These are phyloP conservation scores for Oscheius sp. DNA, from an alignment of 2,888 invertebrate species.

Conservation along the genomic window DNA sequence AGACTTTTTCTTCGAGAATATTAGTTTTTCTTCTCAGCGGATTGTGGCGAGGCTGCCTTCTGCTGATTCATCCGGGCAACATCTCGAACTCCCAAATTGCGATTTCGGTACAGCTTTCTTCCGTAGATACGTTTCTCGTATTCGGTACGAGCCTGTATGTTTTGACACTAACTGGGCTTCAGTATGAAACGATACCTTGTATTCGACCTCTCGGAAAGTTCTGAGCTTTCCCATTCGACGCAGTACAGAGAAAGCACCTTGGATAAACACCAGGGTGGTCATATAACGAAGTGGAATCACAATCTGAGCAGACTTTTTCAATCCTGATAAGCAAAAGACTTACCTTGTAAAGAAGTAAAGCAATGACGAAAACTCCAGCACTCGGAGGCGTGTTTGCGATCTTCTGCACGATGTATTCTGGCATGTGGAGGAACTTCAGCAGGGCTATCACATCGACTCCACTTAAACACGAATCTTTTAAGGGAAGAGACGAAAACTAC, in stretches of 20 bases:
- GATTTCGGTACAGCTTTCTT: conserved; percentile 51
- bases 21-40: background rate
- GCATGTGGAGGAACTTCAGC: conserved; percentile 83
- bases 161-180: background rate
- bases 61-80: conserved; percentile 22
- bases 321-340: background rate
- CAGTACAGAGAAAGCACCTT: conserved; percentile 61
- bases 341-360: conserved; percentile 92
- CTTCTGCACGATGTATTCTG: conserved; percentile 84
- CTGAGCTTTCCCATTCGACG: conserved; percentile 63
- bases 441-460: conserved; percentile 89
- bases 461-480: conserved; percentile 77
- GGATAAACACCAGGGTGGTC: conserved; percentile 66
- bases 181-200: conserved; percentile 42
- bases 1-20: background rate
- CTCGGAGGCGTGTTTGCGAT: conserved; percentile 75
- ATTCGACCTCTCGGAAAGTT: conserved; percentile 65
- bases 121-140: conserved; percentile 56
- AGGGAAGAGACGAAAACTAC: background rate
- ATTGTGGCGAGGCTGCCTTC: background rate
- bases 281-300: conserved; percentile 71
- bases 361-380: conserved; percentile 89
- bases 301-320: conserved; percentile 51
- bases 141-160: conserved; percentile 53
- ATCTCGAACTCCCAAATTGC: conserved; percentile 51